A percentile compares a stretch with the other conserved stretches of the same genome.
These are phyloP conservation scores for Ptilorrhoa leucosticta DNA, from an alignment of 2,113 vertebrate genomes.

Conservation along the genomic window DNA sequence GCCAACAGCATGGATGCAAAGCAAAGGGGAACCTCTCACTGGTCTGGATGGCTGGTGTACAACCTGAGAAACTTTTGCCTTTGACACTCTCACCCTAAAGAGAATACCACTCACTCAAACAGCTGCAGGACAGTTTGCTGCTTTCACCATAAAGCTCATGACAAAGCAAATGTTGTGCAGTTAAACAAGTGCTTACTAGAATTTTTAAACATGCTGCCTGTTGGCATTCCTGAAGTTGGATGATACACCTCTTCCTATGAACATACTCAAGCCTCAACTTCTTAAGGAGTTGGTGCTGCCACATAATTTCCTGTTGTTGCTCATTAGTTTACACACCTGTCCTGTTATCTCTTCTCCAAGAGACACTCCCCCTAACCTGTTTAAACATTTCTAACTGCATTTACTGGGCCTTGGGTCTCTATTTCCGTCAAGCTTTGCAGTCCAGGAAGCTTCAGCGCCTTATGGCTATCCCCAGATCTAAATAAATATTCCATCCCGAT, in stretches of 20 bases:
- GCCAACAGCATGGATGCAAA: neutral
- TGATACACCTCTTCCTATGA: neutral
- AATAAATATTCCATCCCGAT: neutral
- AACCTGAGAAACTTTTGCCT: neutral
- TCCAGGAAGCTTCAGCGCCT: neutral
- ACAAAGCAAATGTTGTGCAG: accelerated
- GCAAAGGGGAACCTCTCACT: neutral
- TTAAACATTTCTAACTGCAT: neutral
- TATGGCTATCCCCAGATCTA: neutral
- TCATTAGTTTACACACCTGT: neutral
- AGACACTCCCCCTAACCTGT: neutral
- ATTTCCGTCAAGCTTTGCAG: neutral
- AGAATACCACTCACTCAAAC: neutral
- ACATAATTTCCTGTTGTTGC: neutral
- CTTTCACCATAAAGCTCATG: neutral
- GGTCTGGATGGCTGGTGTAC: neutral
- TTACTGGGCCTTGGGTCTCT: neutral
- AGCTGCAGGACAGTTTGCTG: neutral
- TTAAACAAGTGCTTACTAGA: neutral
- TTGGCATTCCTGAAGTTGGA: neutral
- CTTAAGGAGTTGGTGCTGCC: neutral
- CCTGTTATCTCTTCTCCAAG: neutral
- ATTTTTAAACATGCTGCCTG: neutral
- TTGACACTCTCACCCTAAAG: neutral
- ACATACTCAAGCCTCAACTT: neutral